A percentile compares a stretch with the other conserved stretches of the same genome.
Evolutionary conservation across 1,140 invertebrate genomes (phyloP).

Genomic region (Drosophila nigromelanica): DNA sequence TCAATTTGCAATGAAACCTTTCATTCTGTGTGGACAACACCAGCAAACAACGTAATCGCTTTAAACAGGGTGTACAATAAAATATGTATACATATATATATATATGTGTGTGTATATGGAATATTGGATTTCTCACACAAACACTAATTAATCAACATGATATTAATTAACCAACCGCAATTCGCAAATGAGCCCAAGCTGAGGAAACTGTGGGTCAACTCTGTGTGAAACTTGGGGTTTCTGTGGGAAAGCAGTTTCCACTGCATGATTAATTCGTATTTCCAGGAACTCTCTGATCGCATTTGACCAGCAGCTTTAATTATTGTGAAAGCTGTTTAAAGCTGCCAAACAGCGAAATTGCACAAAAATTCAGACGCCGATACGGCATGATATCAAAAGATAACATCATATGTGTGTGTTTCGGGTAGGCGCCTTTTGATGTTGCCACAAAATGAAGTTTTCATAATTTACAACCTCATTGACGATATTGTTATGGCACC

Average conservation of each 20-base stretch:
- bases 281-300: background rate
- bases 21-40: background rate
- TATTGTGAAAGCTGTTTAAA: constrained; percentile 7
- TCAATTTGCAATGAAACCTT: constrained; percentile 18
- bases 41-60: constrained; percentile 13
- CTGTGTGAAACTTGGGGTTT: constrained; percentile 3
- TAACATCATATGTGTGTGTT: background rate
- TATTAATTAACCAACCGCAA: constrained; percentile 53
- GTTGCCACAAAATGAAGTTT: constrained; percentile 30
- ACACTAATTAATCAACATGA: constrained; percentile 52
- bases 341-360: background rate
- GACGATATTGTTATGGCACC: constrained; percentile 44
- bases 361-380: background rate
- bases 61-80: background rate
- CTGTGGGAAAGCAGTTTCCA: constrained; percentile 4
- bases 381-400: background rate
- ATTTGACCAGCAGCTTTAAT: constrained; percentile 27
- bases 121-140: constrained; percentile 41
- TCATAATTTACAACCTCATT: constrained; percentile 33
- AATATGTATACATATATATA: no score
- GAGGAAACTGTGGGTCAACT: background rate
- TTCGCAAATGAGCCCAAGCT: constrained; percentile 19
- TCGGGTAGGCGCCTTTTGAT: background rate
- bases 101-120: background rate
- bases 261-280: constrained; percentile 15